These are phyloP conservation scores for Saxidomus purpurata DNA, from an alignment of 1,140 invertebrate species.

Conservation along the genomic window DNA sequence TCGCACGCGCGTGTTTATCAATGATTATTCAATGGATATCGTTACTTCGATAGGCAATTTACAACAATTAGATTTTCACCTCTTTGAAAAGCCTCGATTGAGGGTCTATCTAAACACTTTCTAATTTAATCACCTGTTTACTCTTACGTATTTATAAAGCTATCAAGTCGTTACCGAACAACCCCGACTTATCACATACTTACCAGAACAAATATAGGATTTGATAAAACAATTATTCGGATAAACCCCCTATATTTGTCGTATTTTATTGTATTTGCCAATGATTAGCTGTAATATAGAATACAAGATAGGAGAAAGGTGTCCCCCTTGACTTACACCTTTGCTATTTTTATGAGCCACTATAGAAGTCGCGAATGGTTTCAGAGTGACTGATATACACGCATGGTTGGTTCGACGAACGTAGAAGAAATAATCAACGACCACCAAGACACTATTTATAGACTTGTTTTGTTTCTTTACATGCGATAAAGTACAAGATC, in stretches of 20 bases:
- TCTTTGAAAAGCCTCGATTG: constrained; percentile 41
- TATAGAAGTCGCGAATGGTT: neutral
- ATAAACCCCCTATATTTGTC: constrained; percentile 16
- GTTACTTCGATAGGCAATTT: constrained; percentile 26
- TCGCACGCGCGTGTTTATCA: constrained; percentile 57
- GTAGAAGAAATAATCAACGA: no score
- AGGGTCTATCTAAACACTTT: constrained; percentile 15
- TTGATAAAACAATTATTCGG: constrained; percentile 59
- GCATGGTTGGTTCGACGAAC: no score
- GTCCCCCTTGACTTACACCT: neutral
- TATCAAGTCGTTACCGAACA: constrained; percentile 44
- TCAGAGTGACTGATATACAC: neutral
- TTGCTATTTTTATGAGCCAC: neutral
- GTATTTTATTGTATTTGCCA: constrained; percentile 42
- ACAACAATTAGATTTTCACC: constrained; percentile 61
- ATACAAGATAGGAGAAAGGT: neutral
- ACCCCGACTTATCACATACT: constrained; percentile 50
- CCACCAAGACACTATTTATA: no score
- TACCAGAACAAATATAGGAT: constrained; percentile 44
- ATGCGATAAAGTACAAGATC: no score
- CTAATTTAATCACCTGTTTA: constrained; percentile 49
- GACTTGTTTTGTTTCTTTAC: no score
- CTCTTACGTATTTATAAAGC: constrained; percentile 29
- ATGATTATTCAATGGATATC: constrained; percentile 38
- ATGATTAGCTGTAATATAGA: neutral